Evolutionary conservation across 2,113 vertebrate species (phyloP).

Genomic region (Syrmaticus mikado): DNA sequence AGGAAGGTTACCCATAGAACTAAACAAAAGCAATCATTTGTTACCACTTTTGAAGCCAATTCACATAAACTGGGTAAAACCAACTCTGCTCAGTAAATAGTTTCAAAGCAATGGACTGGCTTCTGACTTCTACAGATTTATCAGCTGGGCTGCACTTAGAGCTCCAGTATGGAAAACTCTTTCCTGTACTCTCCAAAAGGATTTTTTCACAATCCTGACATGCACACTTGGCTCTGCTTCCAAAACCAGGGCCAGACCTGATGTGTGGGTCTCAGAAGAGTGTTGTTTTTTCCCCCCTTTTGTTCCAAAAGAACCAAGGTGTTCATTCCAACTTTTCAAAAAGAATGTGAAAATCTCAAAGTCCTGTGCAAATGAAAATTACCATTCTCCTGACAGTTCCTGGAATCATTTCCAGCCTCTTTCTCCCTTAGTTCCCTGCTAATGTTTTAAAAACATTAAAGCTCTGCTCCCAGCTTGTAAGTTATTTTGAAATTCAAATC

Average conservation of each 20-base stretch:
- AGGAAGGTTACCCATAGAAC: neutral
- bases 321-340: neutral
- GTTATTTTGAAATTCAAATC: conserved; percentile 70
- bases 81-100: neutral
- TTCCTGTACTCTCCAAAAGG: neutral
- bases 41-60: neutral
- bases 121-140: neutral
- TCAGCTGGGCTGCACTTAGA: neutral
- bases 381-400: conserved; percentile 21
- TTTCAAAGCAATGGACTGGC: neutral
- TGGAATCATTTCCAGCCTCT: neutral
- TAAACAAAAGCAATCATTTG: neutral
- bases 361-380: neutral
- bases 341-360: neutral
- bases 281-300: neutral
- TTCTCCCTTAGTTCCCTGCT: neutral
- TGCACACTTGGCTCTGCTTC: neutral
- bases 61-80: neutral
- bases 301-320: neutral
- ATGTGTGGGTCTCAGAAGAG: neutral
- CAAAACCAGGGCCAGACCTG: neutral
- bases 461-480: conserved; percentile 10
- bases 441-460: conserved; percentile 53
- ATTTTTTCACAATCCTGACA: neutral
- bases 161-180: neutral